A percentile compares a stretch with the other conserved stretches of the same genome.
These are phyloP conservation scores for Meliscaeva auricollis DNA, from an alignment of 2,888 invertebrate species.

Conservation along the genomic window DNA sequence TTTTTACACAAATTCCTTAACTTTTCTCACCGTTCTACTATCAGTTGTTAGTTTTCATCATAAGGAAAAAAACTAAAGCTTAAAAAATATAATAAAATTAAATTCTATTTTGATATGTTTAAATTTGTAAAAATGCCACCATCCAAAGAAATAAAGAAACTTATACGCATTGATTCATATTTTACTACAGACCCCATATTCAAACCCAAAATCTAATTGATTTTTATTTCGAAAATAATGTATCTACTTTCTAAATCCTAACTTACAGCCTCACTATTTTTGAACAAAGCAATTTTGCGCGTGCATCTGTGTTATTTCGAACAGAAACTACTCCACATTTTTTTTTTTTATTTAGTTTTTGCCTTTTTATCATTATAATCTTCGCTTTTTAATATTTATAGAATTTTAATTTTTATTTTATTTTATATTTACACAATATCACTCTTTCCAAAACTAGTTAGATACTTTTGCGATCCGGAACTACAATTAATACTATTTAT, in stretches of 20 bases:
- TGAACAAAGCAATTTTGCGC: conserved; percentile 68
- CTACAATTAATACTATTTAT: conserved; percentile 77
- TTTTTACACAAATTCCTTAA: too few relatives aligned
- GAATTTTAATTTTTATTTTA: conserved; percentile 16
- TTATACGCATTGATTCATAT: conserved; percentile 17
- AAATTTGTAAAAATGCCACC: not conserved
- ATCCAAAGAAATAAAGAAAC: not conserved
- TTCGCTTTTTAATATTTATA: not conserved
- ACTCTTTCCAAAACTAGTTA: conserved; percentile 83
- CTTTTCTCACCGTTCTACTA: too few relatives aligned
- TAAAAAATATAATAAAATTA: not conserved
- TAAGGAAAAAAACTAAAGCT: too few relatives aligned
- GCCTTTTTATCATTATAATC: conserved; percentile 34
- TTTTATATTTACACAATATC: conserved; percentile 82
- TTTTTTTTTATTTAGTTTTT: conserved; percentile 41
- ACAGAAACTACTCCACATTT: conserved; percentile 10
- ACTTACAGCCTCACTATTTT: conserved; percentile 69
- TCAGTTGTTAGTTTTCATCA: too few relatives aligned
- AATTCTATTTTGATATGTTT: not conserved
- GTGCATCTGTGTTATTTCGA: conserved; percentile 61
- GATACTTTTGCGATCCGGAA: conserved; percentile 82
- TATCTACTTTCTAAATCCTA: conserved; percentile 55
- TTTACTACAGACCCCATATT: not conserved
- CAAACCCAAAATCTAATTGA: not conserved
- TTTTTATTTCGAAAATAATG: not conserved